Evolutionary conservation across 2,888 invertebrate genomes (phyloP), one percentile per base, ranked within the genome.

Genomic region (Colletes collaris): DNA sequence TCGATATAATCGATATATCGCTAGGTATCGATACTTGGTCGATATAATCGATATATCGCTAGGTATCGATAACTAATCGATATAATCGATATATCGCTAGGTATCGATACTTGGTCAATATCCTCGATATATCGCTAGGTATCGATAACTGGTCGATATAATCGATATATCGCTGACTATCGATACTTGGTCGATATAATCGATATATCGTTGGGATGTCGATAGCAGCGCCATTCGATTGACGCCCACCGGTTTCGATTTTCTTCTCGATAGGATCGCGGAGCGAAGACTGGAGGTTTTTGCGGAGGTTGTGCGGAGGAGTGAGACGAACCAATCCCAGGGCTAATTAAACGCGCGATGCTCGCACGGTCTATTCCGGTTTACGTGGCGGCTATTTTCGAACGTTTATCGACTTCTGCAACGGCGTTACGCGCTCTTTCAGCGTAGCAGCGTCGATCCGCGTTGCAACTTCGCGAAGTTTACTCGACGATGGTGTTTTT

Each of bases 401-500:
- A 83, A 78, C 80, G 79, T 81, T 81, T 85, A 83, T 85, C 85
- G 85, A 85, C 85, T 85, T 77, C 80, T 79, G 76, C 69, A 76
- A 62, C 69, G 65, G 63, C 64, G 53, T 76, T 70, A 65, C 77
- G 56, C 56, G 56, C 56, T 62, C 65, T 55, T 37, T 67, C 56
- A 35, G 40, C 27, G 56, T 73, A 55, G 35, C 16, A 60, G 58
- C 67, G 55, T 35, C 50, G 46, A 52, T 35, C 60, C 37, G 50
- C 69, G 46, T 63, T 64, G 66, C 58, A 66, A 27, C 49, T 16
- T 59, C 44, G 40, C 8, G 58, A 35, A 37, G 58, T 35, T 58
- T 58, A 13, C n/a, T 58, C 58, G 13, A 7, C 35, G 35, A 7
- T 16, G 27, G 27, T 27, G 27, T 27, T 27, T 27, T 27, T 1